phyloP scores from a whole-genome alignment of 2,797 vertebrate genomes.

The Acanthornis magna region DNA sequence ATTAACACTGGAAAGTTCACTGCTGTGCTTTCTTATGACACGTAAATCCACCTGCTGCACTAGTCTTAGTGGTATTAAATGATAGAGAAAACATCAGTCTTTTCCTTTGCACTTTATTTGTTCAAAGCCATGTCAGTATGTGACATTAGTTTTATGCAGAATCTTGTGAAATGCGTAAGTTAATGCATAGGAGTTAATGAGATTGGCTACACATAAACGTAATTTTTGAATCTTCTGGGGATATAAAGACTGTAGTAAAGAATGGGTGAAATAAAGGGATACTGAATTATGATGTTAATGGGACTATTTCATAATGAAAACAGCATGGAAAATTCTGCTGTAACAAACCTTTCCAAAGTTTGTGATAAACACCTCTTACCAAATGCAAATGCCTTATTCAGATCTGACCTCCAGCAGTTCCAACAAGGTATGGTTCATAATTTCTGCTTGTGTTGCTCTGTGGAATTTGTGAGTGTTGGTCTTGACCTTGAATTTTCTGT shows the following conservation, averaged over 20 bases:
- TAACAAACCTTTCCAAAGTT: neutral
- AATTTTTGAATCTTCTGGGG: neutral
- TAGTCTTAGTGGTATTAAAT: neutral
- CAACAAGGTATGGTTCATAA: neutral
- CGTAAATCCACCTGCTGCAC: neutral
- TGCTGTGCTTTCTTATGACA: neutral
- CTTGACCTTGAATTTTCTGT: slow-evolving; percentile 23
- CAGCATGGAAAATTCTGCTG: neutral
- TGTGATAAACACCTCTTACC: neutral
- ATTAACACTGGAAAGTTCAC: neutral
- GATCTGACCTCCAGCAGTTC: neutral
- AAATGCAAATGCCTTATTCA: neutral
- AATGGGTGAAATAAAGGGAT: neutral
- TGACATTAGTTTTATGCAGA: neutral
- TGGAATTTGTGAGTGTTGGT: neutral
- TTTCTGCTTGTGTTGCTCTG: slow-evolving; percentile 48
- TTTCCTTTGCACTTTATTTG: neutral
- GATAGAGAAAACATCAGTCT: neutral
- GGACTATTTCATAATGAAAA: neutral
- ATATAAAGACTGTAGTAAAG: neutral
- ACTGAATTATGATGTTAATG: neutral
- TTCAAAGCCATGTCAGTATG: neutral
- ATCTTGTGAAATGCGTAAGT: neutral
- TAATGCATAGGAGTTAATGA: neutral
- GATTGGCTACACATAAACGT: neutral